Percentiles rank a stretch among this genome's conserved stretches.
Conservation (phyloP, 2,797 vertebrate species). For the Sebastes nivosus region DNA sequence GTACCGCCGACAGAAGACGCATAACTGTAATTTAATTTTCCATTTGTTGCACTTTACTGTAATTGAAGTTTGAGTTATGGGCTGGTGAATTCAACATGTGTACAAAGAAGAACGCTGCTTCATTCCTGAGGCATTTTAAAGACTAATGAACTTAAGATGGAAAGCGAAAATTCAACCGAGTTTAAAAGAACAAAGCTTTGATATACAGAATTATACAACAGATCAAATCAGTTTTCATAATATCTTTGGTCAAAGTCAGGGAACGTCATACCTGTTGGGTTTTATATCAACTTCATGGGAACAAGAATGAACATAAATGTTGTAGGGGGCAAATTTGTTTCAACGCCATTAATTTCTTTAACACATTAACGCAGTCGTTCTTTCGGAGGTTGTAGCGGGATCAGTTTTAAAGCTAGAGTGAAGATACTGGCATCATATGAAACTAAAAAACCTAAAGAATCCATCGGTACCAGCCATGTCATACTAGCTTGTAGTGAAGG, state of each 20-base stretch:
- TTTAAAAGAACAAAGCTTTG: neutral
- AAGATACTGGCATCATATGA: too few relatives aligned
- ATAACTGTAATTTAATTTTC: neutral
- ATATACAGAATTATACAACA: neutral
- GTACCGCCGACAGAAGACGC: neutral
- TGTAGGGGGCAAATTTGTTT: too few relatives aligned
- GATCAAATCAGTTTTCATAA: too few relatives aligned
- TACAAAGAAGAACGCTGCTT: neutral
- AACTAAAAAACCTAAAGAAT: too few relatives aligned
- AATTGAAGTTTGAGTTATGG: neutral
- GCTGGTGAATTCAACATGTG: neutral
- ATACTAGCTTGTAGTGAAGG: too few relatives aligned
- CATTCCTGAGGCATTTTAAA: neutral
- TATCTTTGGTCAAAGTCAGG: too few relatives aligned
- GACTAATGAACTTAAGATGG: neutral
- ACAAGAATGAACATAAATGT: neutral
- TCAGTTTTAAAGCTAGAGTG: too few relatives aligned
- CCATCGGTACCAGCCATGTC: too few relatives aligned
- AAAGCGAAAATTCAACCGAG: neutral
- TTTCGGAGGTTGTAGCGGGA: too few relatives aligned
- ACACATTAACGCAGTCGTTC: too few relatives aligned
- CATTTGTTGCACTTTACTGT: slow-evolving; percentile 9
- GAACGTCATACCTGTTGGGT: too few relatives aligned
- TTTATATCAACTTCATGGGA: neutral
- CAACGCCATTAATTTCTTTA: too few relatives aligned